Base-by-base conservation (phyloP, 2,888 invertebrate genomes). In the Mythimna ferrago region DNA sequence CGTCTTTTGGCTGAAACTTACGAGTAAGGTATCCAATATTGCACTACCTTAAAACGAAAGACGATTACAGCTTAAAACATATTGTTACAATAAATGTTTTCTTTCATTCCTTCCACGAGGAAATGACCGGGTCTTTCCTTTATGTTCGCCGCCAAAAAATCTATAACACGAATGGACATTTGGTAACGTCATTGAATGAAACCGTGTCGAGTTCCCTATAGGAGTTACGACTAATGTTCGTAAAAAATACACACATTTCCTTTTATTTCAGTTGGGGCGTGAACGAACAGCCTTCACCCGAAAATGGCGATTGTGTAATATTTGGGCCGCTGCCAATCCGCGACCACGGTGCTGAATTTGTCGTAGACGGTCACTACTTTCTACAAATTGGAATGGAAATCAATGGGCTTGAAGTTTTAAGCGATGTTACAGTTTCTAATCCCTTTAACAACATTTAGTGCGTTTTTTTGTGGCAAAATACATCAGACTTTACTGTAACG, bases 291-390 rank as follows among this genome's bases (percentile, higher is more conserved):
- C 80, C 76, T 83, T 83, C 76, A 73, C 53, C 65, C 66, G 38
- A 84, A 82, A 78, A 68, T 58, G 67, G 63, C 41, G 73, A 76
- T 85, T 82, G 70, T 76, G 73, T 82, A 82, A 83, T 73, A 82
- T 72, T 63, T 83, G 80, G 85, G 71, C 66, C 73, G 67, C 32
- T 58, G 83, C 83, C 80, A 83, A 72, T 73, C 61, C 62, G 21
- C 48, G 51, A 63, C 65, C 65, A 71, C 67, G 60, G 56, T 41
- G 5, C 60, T 66, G 60, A 41, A 69, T 66, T 61, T 60, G 21
- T 71, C 26, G 61, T 65, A 73, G 66, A 67, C 54, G 61, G 64
- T 70, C 67, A 63, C 44, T 60, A 38, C 58, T 73, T 78, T 64
- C 60, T 56, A 67, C 44, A 44, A 82, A 73, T 80, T 48, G 61